These are phyloP conservation scores for Triplophysa dalaica DNA, from an alignment of 2,113 vertebrate species.

Conservation along the genomic window DNA sequence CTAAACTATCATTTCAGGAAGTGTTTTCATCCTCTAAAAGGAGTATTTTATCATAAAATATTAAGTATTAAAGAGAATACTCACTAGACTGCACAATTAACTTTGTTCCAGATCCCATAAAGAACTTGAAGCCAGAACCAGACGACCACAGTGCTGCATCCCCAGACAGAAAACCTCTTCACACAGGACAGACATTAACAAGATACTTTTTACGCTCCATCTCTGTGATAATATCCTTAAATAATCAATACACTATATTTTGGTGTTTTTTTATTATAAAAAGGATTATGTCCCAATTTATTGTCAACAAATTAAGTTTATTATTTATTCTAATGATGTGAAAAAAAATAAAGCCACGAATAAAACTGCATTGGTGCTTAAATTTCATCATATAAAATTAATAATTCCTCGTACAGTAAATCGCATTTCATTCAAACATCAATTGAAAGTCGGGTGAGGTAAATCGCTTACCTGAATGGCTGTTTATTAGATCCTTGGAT, in stretches of 20 bases:
- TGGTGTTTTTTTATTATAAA: too few relatives aligned
- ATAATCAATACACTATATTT: background rate
- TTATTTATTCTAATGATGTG: too few relatives aligned
- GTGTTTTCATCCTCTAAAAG: background rate
- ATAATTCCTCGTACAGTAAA: background rate
- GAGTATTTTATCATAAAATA: too few relatives aligned
- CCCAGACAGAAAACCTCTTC: constrained; percentile 33
- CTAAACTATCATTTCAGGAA: background rate
- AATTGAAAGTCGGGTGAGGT: background rate
- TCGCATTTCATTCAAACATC: background rate
- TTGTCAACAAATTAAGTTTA: too few relatives aligned
- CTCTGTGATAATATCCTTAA: background rate
- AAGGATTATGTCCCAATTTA: too few relatives aligned
- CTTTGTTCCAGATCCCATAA: constrained; percentile 47
- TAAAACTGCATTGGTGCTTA: background rate
- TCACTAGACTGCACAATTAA: constrained; percentile 43
- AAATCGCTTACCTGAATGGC: constrained; percentile 1
- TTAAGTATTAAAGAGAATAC: constrained; percentile 25
- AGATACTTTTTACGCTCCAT: background rate
- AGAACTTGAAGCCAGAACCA: constrained; percentile 13
- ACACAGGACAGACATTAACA: background rate
- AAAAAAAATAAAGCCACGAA: background rate
- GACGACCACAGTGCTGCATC: constrained; percentile 38
- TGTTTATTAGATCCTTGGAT: background rate
- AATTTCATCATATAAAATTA: background rate